A percentile compares a stretch with the other conserved stretches of the same genome.
These are phyloP conservation scores for Orycteropus afer DNA, from an alignment of 2,113 vertebrate species.

Conservation along the genomic window DNA sequence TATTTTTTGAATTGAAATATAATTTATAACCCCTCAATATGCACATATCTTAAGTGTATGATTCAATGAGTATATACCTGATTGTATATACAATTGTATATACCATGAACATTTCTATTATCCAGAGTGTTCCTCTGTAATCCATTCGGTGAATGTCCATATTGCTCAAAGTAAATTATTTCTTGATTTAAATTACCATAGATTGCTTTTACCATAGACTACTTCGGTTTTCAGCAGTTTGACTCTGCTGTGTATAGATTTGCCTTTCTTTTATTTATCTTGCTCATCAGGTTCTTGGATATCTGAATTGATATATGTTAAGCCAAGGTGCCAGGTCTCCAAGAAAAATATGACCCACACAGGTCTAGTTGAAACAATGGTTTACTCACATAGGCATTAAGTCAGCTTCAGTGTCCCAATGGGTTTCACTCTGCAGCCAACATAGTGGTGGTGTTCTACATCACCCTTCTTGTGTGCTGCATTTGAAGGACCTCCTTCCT, in stretches of 20 bases:
- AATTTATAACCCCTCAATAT: not conserved
- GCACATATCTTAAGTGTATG: not conserved
- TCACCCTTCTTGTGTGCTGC: not conserved
- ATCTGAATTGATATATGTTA: not conserved
- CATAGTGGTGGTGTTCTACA: not conserved
- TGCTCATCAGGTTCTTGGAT: not conserved
- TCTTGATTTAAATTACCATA: not conserved
- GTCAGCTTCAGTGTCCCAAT: not conserved
- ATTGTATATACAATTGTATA: no score
- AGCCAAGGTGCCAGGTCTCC: not conserved
- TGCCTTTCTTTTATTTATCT: not conserved
- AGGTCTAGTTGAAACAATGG: not conserved
- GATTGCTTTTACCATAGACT: not conserved
- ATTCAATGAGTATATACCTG: no score
- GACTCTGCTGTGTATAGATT: no score
- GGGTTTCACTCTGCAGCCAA: not conserved
- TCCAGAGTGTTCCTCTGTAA: not conserved
- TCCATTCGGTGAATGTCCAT: not conserved
- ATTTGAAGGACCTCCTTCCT: not conserved
- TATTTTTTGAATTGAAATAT: not conserved
- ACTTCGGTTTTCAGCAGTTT: not conserved
- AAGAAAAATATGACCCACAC: not conserved
- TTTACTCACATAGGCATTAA: not conserved
- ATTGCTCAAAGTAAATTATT: not conserved
- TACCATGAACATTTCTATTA: no score